Evolutionary conservation across 2,888 invertebrate genomes (phyloP), one percentile per base, ranked within the genome.

Genomic region (Girardia tigrina): DNA sequence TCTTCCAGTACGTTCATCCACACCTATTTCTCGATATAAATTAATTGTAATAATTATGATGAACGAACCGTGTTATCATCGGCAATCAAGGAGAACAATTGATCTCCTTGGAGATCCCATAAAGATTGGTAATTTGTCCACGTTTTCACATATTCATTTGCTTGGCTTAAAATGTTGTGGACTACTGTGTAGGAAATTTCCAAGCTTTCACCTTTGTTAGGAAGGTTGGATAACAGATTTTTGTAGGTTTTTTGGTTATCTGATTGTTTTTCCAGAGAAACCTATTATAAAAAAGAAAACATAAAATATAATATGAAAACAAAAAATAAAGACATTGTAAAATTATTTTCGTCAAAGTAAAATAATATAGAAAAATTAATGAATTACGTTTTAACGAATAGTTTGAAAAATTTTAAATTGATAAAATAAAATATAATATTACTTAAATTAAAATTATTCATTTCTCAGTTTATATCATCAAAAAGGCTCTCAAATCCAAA

Each of bases 1-100:
- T 97, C 95, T 84, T 94, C 94, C 75, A 99, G 87, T 80, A 94
- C 94, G 81, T 91, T 91, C 88, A 99, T 97, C 98, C 98, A 99
- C 78, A 91, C 87, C 79, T 89, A 89, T 12, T 56, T 36, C 16
- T 36, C 16, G 16, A 12, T 56, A 56, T 20, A 56, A 56, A 4
- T 8, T 12, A 4, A 56, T 12, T 56, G n/a, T 20, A 8, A 56
- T 8, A 12, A 36, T 8, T 12, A 8, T 6, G 23, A 56, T 2
- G 23, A 4, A 8, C 4, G n/a, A 8, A 56, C 56, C 4, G n/a
- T 56, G 4, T 20, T 20, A 56, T 56, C 23, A 16, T 56, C 56
- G 23, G 8, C 94, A 42, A 99, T 88, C 79, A 91, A 90, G 1
- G 91, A 91, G 82, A 95, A 97, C 75, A 99, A 85, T 80, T 90